Evolutionary conservation across 2,888 invertebrate genomes (phyloP).

Genomic region (Cephus runcator): DNA sequence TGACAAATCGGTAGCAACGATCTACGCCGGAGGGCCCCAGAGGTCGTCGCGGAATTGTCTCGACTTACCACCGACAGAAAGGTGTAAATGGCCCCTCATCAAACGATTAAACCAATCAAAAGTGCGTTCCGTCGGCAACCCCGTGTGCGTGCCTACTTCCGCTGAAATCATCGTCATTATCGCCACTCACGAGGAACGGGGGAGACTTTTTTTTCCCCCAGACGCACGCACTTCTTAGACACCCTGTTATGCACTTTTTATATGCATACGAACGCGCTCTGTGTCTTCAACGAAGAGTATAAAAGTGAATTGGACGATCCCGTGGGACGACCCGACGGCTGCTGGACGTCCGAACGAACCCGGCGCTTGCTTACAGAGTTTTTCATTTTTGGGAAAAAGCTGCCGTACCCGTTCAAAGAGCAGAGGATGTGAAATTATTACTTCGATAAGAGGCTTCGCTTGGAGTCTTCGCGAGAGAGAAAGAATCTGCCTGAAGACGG

Average conservation of each 20-base stretch:
- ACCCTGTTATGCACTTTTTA: not conserved
- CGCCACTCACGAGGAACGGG: conserved; percentile 3
- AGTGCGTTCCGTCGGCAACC: conserved; percentile 1
- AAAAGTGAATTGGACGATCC: not conserved
- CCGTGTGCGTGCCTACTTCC: conserved; percentile 7
- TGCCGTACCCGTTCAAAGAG: not conserved
- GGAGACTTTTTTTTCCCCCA: not conserved
- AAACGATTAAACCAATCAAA: conserved; percentile 24
- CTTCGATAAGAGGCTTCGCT: not conserved
- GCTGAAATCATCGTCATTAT: conserved; percentile 19
- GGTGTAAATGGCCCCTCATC: conserved; percentile 18
- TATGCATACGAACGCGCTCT: not conserved
- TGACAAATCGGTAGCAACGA: not conserved
- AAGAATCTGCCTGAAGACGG: not conserved
- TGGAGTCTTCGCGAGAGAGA: not conserved
- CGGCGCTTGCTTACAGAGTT: not conserved
- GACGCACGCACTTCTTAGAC: not conserved
- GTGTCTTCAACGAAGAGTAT: not conserved
- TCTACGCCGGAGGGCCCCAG: not conserved
- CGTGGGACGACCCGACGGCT: not conserved
- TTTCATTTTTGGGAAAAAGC: not conserved
- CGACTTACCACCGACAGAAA: conserved; percentile 6
- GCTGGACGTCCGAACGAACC: not conserved
- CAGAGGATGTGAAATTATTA: not conserved
- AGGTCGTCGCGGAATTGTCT: not conserved